phyloP scores from a whole-genome alignment of 2,113 vertebrate genomes.

The Hippoglossus stenolepis region DNA sequence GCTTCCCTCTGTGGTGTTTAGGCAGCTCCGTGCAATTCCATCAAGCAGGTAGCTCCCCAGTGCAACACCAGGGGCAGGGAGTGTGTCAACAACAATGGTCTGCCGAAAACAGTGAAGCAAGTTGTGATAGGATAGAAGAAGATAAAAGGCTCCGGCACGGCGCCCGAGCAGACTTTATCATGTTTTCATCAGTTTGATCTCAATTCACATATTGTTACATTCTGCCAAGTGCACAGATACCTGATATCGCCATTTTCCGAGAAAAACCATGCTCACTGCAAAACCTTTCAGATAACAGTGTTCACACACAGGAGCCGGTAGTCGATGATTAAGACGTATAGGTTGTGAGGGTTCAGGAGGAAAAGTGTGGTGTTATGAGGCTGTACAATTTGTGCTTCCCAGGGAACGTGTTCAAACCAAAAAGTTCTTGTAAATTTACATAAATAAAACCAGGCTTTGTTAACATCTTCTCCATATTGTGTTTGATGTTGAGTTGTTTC shows the following conservation, averaged over 20 bases:
- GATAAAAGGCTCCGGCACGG: background rate
- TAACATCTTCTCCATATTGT: conserved; percentile 8
- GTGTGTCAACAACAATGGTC: background rate
- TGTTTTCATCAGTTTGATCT: background rate
- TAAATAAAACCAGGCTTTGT: conserved; percentile 15
- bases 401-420: background rate
- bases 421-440: conserved; percentile 15
- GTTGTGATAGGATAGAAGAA: background rate
- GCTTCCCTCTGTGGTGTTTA: background rate
- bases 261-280: background rate
- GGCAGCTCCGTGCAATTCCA: background rate
- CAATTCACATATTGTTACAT: background rate
- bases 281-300: background rate
- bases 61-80: background rate
- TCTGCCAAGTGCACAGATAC: background rate
- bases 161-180: background rate
- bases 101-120: background rate
- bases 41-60: background rate
- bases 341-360: background rate
- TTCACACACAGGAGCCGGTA: background rate
- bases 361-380: background rate
- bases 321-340: background rate
- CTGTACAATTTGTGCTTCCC: background rate
- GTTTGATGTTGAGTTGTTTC: conserved; percentile 52
- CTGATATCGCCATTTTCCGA: background rate